phyloP scores from a whole-genome alignment of 2,113 vertebrate species.

The Falco punctatus region DNA sequence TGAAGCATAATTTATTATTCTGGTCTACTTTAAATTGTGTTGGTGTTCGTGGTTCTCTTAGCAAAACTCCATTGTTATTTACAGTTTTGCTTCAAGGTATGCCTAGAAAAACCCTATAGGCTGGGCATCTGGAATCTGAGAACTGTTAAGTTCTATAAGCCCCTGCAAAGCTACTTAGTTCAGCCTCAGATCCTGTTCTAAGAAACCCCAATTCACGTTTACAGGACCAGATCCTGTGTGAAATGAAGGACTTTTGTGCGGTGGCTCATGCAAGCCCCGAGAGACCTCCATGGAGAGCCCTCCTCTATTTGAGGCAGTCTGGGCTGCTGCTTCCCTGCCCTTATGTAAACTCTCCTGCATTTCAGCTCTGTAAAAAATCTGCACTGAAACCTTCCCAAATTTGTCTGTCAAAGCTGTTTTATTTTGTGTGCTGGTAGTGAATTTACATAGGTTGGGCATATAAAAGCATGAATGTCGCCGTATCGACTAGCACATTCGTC shows the following conservation, averaged over 20 bases:
- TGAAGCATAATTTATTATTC: not conserved
- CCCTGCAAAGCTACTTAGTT: not conserved
- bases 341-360: not conserved
- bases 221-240: not conserved
- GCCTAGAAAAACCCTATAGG: not conserved
- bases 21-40: not conserved
- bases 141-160: not conserved
- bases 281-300: rapidly evolving
- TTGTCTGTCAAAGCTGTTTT: not conserved
- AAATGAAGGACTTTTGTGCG: not conserved
- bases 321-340: not conserved
- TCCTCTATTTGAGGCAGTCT: rapidly evolving
- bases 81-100: not conserved
- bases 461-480: not conserved
- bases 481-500: rapidly evolving
- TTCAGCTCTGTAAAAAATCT: not conserved
- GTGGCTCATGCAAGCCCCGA: not conserved
- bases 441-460: rapidly evolving
- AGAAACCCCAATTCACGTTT: not conserved
- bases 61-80: not conserved
- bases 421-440: not conserved
- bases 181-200: not conserved
- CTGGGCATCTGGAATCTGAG: not conserved
- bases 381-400: not conserved
- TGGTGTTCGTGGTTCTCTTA: not conserved